Evolutionary conservation across 2,888 invertebrate species (phyloP), one percentile per base, ranked within the genome.

Genomic region (Trachelus iudaicus): DNA sequence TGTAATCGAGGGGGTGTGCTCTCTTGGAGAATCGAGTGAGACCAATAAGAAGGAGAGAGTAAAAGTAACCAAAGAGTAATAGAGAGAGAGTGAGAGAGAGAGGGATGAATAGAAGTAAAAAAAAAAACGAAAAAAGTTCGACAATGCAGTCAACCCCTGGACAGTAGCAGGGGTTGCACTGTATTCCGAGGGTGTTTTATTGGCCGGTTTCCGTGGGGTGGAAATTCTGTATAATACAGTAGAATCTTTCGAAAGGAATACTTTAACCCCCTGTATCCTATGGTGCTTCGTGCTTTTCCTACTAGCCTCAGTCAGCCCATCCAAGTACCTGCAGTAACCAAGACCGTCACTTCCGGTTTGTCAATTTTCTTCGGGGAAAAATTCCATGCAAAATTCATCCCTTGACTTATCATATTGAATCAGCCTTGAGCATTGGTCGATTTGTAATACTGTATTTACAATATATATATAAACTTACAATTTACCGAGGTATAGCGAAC

Each of bases 1-100:
- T 89, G 90, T 91, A 92, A 91, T 91, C 90, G 90, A 90, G 87
- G 90, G 91, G 90, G 91, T 91, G 90, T 89, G 85, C 84, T 83
- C 84, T 83, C 84, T 71, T 77, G 69, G 71, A 56, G 77, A 73
- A 69, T 81, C 77, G 82, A 81, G 81, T 81, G 83, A 76, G 83
- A 80, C 81, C 77, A 80, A 81, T 79, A 75, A 80, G 34, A 78
- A 80, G 76, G 73, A 80, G 79, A 77, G 79, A 83, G 80, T 79
- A 81, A 79, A 77, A 78, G 73, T 76, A 75, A 78, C 71, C 56
- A 73, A 69, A 77, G 79, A 79, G 80, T 79, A 80, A 79, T 76
- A 79, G 69, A 35, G 69, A 68, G 37, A 76, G 76, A 77, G 78
- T n/a, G n/a, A 76, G 75, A 75, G 79, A 82, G 76, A 79, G 30